Conservation (phyloP, 2,797 vertebrate genomes). For the Merluccius polli region DNA sequence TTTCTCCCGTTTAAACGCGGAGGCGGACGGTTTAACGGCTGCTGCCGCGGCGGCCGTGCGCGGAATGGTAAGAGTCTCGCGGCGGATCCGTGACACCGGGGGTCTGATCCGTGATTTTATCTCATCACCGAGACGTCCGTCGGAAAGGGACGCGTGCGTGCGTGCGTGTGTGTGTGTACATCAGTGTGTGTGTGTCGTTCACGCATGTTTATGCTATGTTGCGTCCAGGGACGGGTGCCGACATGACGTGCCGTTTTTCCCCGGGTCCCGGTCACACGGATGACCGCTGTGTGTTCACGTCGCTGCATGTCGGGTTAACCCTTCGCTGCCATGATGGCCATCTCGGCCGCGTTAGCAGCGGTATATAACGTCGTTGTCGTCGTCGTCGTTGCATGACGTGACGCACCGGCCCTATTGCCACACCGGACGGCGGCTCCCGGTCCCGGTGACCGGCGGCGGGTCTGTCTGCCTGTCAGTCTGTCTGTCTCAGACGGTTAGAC, state of each 20-base stretch:
- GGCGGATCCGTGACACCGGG: constrained; percentile 42
- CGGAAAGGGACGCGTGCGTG: constrained; percentile 40
- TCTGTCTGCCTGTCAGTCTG: background rate
- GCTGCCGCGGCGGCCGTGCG: constrained; percentile 45
- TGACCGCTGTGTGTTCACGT: background rate
- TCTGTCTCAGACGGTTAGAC: background rate
- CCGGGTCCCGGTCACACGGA: background rate
- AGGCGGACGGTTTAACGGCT: constrained; percentile 47
- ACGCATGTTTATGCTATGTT: constrained; percentile 33
- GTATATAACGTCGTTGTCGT: background rate
- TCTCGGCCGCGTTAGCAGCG: too few species aligned
- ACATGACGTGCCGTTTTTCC: constrained; percentile 17
- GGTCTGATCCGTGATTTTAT: constrained; percentile 59
- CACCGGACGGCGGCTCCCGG: constrained; percentile 35
- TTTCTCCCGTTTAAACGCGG: constrained; percentile 59
- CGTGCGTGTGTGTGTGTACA: constrained; percentile 11
- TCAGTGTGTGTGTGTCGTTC: constrained; percentile 39
- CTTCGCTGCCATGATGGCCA: background rate
- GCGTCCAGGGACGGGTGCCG: constrained; percentile 23
- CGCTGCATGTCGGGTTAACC: constrained; percentile 30
- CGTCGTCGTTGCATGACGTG: background rate
- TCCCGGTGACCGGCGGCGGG: constrained; percentile 10
- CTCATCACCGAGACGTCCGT: constrained; percentile 55
- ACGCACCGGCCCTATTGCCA: constrained; percentile 16
- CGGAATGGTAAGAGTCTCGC: constrained; percentile 77